Conservation (phyloP, 2,888 invertebrate genomes). For the Ectemnius lituratus region DNA sequence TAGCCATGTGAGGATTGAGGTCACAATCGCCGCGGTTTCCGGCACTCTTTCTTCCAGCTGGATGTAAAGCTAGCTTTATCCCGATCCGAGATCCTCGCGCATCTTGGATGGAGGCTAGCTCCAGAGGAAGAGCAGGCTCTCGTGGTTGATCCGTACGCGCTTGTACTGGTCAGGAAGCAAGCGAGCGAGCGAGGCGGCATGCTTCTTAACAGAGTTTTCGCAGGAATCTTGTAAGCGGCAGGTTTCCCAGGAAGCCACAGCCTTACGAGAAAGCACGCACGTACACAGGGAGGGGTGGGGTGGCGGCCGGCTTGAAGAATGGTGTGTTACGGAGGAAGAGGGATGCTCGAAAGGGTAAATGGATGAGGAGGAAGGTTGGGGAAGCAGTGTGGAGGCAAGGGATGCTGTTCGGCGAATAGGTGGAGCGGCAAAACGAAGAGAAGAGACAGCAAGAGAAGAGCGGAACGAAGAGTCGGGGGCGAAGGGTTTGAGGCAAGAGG, state of each 20-base stretch:
- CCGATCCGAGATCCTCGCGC: neutral
- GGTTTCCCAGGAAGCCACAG: constrained; percentile 43
- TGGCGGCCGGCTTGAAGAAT: constrained; percentile 57
- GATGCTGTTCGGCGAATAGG: neutral
- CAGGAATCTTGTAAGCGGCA: constrained; percentile 59
- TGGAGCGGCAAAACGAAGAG: constrained; percentile 15
- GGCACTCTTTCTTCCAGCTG: neutral
- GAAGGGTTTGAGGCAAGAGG: constrained; percentile 52
- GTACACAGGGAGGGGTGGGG: constrained; percentile 44
- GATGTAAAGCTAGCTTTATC: neutral
- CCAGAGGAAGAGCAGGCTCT: neutral
- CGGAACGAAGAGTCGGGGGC: neutral
- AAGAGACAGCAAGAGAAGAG: constrained; percentile 15
- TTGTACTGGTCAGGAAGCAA: neutral
- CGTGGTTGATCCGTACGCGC: constrained; percentile 4
- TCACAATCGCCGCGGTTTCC: neutral
- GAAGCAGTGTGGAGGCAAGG: constrained; percentile 5
- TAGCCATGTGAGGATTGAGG: no score
- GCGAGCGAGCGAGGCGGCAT: constrained; percentile 21
- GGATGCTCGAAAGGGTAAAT: constrained; percentile 61
- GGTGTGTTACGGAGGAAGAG: constrained; percentile 54
- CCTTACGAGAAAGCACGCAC: constrained; percentile 59
- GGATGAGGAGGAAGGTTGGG: constrained; percentile 51
- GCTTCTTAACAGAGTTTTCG: constrained; percentile 62
- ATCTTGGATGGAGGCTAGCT: neutral